Percentiles rank a stretch among this genome's conserved stretches.
phyloP scores from a whole-genome alignment of 1,140 invertebrate genomes.

The Wiebesia pumilae region DNA sequence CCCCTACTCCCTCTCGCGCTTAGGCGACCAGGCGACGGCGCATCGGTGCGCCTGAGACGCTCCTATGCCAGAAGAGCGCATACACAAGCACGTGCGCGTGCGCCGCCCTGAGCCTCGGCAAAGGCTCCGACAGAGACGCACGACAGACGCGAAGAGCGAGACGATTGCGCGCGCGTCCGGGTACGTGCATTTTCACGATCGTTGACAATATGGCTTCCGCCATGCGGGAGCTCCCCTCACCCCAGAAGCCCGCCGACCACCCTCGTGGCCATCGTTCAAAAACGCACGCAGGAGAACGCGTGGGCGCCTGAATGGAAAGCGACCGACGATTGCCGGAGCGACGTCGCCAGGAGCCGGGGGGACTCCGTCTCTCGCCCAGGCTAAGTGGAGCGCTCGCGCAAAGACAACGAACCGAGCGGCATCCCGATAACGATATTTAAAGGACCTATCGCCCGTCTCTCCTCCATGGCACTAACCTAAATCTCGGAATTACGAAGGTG shows the following conservation, averaged over 20 bases:
- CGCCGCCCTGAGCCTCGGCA: too few species aligned
- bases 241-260: background rate
- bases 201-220: slow-evolving; percentile 31
- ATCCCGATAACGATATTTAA: background rate
- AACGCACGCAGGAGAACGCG: too few species aligned
- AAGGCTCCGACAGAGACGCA: background rate
- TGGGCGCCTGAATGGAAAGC: background rate
- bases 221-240: background rate
- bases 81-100: background rate
- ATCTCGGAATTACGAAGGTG: background rate
- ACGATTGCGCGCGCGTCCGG: background rate
- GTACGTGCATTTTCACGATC: background rate
- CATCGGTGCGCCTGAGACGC: background rate
- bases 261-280: too few species aligned
- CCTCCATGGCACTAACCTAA: background rate
- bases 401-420: background rate
- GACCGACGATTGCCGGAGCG: too few species aligned
- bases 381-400: too few species aligned
- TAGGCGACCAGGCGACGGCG: background rate
- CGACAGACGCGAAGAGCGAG: background rate
- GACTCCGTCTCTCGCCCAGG: too few species aligned
- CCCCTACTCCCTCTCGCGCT: too few species aligned
- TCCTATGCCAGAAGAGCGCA: background rate
- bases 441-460: background rate
- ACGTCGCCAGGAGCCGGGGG: too few species aligned